These are phyloP conservation scores for Scleropages formosus DNA, from an alignment of 2,797 vertebrate genomes.

Conservation along the genomic window DNA sequence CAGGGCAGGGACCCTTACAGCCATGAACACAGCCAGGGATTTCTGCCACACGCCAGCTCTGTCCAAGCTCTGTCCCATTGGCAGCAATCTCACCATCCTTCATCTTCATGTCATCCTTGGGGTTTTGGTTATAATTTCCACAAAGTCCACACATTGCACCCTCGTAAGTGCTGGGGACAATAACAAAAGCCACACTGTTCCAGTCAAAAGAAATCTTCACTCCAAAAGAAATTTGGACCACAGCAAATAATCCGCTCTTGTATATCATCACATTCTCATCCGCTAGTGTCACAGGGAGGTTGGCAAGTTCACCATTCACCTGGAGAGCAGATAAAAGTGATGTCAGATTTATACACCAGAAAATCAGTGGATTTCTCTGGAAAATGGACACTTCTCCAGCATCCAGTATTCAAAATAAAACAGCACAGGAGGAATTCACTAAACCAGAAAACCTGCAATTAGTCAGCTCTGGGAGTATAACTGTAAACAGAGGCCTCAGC, in stretches of 20 bases:
- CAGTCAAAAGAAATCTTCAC: slow-evolving; percentile 59
- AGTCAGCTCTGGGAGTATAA: too few relatives aligned
- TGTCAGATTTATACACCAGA: too few relatives aligned
- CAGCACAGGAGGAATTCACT: too few relatives aligned
- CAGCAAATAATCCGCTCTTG: slow-evolving; percentile 36
- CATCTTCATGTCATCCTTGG: slow-evolving; percentile 40
- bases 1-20: slow-evolving; percentile 24
- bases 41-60: slow-evolving; percentile 54
- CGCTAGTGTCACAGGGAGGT: slow-evolving; percentile 54
- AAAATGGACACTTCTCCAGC: too few relatives aligned
- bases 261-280: slow-evolving; percentile 45
- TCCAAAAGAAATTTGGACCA: slow-evolving; percentile 43
- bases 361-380: too few relatives aligned
- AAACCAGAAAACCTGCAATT: too few relatives aligned
- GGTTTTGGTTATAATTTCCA: slow-evolving; percentile 57
- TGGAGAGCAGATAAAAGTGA: slow-evolving; percentile 39
- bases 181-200: slow-evolving; percentile 41
- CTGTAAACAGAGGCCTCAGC: too few relatives aligned
- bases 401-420: too few relatives aligned
- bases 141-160: slow-evolving; percentile 61
- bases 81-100: background rate
- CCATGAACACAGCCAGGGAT: slow-evolving; percentile 48
- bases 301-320: slow-evolving; percentile 57
- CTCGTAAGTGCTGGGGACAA: slow-evolving; percentile 55
- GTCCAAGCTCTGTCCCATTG: slow-evolving; percentile 24